A percentile compares a stretch with the other conserved stretches of the same genome.
These are phyloP conservation scores for Spizaetus ornatus DNA, from an alignment of 2,113 vertebrate species.

Conservation along the genomic window DNA sequence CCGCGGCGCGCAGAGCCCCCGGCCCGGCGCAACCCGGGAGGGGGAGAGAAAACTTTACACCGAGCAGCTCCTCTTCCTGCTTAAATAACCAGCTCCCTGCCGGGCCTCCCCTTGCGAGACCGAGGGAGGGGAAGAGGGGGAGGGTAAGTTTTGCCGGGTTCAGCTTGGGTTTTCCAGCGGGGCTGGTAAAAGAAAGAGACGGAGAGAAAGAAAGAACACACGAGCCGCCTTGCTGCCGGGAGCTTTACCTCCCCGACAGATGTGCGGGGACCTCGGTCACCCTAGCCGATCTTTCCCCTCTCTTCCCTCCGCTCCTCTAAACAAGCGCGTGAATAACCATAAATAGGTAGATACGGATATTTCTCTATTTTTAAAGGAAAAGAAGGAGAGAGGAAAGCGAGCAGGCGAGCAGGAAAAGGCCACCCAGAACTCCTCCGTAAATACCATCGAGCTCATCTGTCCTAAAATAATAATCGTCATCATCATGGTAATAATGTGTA, in stretches of 20 bases:
- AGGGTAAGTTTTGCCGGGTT: not conserved
- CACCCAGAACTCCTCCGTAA: not conserved
- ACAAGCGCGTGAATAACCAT: not conserved
- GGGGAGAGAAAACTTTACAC: not conserved
- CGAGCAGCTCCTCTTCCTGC: not conserved
- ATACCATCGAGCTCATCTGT: not conserved
- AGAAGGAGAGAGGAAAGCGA: not conserved
- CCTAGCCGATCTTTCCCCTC: not conserved
- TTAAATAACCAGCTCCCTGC: too few relatives aligned
- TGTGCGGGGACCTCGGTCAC: not conserved
- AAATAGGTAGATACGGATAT: not conserved
- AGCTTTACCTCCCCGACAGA: not conserved
- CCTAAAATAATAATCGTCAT: not conserved
- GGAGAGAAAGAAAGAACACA: not conserved
- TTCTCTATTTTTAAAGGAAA: not conserved
- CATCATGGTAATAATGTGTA: not conserved
- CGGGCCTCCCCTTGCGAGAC: too few relatives aligned
- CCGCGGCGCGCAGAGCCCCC: not conserved
- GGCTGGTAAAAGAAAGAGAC: not conserved
- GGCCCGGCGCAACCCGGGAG: not conserved
- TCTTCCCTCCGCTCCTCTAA: not conserved
- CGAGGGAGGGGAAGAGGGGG: not conserved
- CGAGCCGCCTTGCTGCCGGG: not conserved
- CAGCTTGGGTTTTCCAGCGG: constrained; percentile 1
- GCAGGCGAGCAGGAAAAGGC: not conserved